These are phyloP conservation scores for Actenoides lindsayi DNA, from an alignment of 2,113 vertebrate species.

Conservation along the genomic window DNA sequence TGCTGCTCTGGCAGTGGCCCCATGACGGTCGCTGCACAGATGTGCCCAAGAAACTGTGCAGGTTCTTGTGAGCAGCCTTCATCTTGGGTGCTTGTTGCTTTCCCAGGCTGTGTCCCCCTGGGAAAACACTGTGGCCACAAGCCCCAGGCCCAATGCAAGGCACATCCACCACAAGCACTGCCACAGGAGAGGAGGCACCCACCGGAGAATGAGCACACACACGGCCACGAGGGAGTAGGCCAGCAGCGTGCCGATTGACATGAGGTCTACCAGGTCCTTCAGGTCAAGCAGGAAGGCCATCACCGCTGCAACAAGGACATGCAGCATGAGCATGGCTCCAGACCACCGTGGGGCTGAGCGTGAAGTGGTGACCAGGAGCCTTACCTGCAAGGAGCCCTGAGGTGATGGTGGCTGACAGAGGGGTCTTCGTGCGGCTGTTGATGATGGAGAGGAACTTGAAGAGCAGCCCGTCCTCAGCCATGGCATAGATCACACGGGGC, in stretches of 20 bases:
- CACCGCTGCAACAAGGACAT: slow-evolving; percentile 77
- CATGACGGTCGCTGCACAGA: rapidly evolving
- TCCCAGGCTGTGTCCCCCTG: background rate
- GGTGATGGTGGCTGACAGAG: slow-evolving; percentile 84
- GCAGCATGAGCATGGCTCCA: background rate
- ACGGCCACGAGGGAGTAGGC: slow-evolving; percentile 93
- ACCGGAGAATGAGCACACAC: slow-evolving; percentile 97
- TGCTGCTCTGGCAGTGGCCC: background rate
- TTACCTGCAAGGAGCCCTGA: slow-evolving; percentile 90
- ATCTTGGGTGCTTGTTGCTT: background rate
- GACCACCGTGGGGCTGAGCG: rapidly evolving
- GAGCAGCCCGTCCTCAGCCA: slow-evolving; percentile 94
- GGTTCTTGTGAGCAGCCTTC: background rate
- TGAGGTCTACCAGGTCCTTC: slow-evolving; percentile 91
- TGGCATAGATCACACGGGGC: slow-evolving; percentile 95
- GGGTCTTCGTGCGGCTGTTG: slow-evolving; percentile 85
- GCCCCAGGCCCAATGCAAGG: rapidly evolving
- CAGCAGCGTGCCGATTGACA: slow-evolving; percentile 95
- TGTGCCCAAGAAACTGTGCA: background rate
- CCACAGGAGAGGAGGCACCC: background rate
- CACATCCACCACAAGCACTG: rapidly evolving
- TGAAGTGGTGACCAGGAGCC: background rate
- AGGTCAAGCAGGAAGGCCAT: slow-evolving; percentile 94
- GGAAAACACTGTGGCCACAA: background rate
- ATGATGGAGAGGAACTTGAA: slow-evolving; percentile 84